Conservation (phyloP, 2,113 vertebrate species). For the Morone saxatilis region DNA sequence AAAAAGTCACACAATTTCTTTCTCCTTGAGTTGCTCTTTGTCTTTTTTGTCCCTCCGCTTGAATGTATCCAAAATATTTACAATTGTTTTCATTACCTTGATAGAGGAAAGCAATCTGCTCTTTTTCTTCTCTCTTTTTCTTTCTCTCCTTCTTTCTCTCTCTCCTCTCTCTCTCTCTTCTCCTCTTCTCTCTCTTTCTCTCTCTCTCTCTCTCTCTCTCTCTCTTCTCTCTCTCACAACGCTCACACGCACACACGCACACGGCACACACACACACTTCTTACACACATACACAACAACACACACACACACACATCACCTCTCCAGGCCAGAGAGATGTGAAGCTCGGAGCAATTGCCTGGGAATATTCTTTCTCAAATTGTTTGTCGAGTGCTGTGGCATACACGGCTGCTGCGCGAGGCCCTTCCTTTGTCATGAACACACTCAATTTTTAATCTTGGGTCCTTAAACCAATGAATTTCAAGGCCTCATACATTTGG, state of each 20-base stretch:
- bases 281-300: slow-evolving; percentile 24
- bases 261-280: neutral
- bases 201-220: too few relatives aligned
- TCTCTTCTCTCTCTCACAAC: too few relatives aligned
- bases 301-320: slow-evolving; percentile 41
- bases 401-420: slow-evolving; percentile 64
- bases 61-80: slow-evolving; percentile 54
- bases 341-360: slow-evolving; percentile 76
- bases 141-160: neutral
- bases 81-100: slow-evolving; percentile 37
- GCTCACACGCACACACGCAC: too few relatives aligned
- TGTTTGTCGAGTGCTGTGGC: slow-evolving; percentile 70
- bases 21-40: neutral
- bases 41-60: slow-evolving; percentile 28
- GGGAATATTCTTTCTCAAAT: slow-evolving; percentile 80
- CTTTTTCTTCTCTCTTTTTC: neutral
- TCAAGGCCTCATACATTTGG: slow-evolving; percentile 52
- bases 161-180: too few relatives aligned
- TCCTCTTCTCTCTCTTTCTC: neutral
- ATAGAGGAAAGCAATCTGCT: slow-evolving; percentile 35
- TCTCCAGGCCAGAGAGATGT: slow-evolving; percentile 63
- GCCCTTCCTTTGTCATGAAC: slow-evolving; percentile 82
- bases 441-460: slow-evolving; percentile 80
- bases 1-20: neutral
- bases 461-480: slow-evolving; percentile 68